Evolutionary conservation across 2,797 vertebrate genomes (phyloP).

Genomic region (Tokudaia muenninki): DNA sequence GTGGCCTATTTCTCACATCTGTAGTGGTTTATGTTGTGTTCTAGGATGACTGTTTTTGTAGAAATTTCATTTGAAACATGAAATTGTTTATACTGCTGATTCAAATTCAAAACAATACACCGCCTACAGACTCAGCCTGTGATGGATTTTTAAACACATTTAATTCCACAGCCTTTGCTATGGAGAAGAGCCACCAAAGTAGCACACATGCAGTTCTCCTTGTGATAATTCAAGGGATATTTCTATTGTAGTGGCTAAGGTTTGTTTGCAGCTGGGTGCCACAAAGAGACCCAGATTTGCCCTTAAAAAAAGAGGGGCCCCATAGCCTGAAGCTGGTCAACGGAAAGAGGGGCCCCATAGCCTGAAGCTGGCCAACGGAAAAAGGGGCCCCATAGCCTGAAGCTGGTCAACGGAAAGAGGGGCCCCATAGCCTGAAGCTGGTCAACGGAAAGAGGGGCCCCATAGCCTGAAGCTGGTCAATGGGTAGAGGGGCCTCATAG

Average conservation of each 20-base stretch:
- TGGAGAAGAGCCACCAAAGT: slow-evolving; percentile 45
- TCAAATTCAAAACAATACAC: slow-evolving; percentile 77
- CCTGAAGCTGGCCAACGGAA: neutral
- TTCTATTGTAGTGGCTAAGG: neutral
- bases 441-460: too few relatives aligned
- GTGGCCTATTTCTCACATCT: slow-evolving; percentile 79
- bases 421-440: neutral
- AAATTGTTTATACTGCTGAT: slow-evolving; percentile 80
- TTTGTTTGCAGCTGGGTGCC: neutral
- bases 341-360: too few relatives aligned
- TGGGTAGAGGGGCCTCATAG: neutral
- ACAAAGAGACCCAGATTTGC: neutral
- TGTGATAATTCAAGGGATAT: neutral
- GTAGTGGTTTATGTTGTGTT: slow-evolving; percentile 72
- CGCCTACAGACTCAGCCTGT: neutral
- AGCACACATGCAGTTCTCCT: neutral
- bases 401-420: neutral
- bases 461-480: neutral
- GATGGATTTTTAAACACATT: slow-evolving; percentile 82
- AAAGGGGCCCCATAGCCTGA: too few relatives aligned
- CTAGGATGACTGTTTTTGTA: slow-evolving; percentile 74
- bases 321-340: neutral
- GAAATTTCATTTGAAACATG: slow-evolving; percentile 80
- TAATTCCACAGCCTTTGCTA: slow-evolving; percentile 70
- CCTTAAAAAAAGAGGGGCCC: neutral